Base-by-base conservation (phyloP, 2,113 vertebrate species). In the Forbesichthys agassizii region DNA sequence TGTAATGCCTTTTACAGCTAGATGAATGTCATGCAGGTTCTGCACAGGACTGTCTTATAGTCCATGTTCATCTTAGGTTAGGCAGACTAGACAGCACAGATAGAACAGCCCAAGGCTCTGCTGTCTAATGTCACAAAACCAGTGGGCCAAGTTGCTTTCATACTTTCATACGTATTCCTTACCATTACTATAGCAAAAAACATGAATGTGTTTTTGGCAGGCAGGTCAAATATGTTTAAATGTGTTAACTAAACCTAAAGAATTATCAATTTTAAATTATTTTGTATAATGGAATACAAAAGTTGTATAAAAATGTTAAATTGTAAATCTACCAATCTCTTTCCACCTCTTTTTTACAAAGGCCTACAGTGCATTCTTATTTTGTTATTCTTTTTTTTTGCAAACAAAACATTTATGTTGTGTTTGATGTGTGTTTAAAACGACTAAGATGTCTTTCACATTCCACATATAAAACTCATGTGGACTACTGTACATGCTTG, bases 11-110 rank as follows among this genome's bases (percentile, higher is more conserved):
- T 69, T 61, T 60, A 73, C 14, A 49, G 10, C n/a, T 11, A 48
- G 20, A 54, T 66, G 14, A 77, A 80, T 66, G 63, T 27, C 27
- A 27, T 27, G 27, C 27, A 27, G 27, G 1, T 27, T 27, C 27
- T 27, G 27, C 27, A 27, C 27, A 27, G 27, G 27, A 27, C 27
- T 27, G 27, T 27, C 27, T 27, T 27, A 27, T 27, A 27, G 27
- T 73, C 71, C 75, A 13, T 61, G 46, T 67, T 80, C 68, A 75
- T 62, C 71, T 61, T 48, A 74, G 51, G 63, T 83, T 69, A 71
- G 42, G 27, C 27, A 27, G 27, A 27, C 27, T 27, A 27, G 27
- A 27, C 27, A 27, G 27, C 27, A 27, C 27, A 27, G 27, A 27
- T 27, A 68, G 62, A 68, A 59, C 27, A 74, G 59, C 73, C 48